Evolutionary conservation across 2,797 vertebrate species (phyloP).

Genomic region (Varecia variegata): DNA sequence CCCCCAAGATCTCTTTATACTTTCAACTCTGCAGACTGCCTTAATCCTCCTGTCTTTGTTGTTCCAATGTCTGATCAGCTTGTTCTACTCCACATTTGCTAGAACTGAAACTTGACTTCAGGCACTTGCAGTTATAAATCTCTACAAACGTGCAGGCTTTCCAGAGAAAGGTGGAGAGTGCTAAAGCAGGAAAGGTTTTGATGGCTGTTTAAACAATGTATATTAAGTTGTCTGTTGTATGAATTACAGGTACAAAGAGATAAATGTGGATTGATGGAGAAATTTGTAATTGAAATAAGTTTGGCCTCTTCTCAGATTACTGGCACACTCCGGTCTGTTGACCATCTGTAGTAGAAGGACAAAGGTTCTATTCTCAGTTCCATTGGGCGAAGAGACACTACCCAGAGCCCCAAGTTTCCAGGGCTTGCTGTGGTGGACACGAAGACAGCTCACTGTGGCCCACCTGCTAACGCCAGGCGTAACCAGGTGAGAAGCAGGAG

Average conservation of each 20-base stretch:
- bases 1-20: slow-evolving; percentile 75
- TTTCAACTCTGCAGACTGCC: slow-evolving; percentile 83
- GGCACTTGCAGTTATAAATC: slow-evolving; percentile 80
- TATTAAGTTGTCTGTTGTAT: slow-evolving; percentile 77
- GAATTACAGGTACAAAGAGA: slow-evolving; percentile 70
- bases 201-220: slow-evolving; percentile 77
- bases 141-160: slow-evolving; percentile 75
- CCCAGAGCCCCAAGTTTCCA: neutral
- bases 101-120: slow-evolving; percentile 82
- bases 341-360: slow-evolving; percentile 74
- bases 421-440: slow-evolving; percentile 39
- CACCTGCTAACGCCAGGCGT: neutral
- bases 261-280: slow-evolving; percentile 62
- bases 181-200: slow-evolving; percentile 69
- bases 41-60: slow-evolving; percentile 83
- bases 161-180: slow-evolving; percentile 69
- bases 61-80: slow-evolving; percentile 79
- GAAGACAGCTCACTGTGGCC: slow-evolving; percentile 10
- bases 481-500: neutral
- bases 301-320: slow-evolving; percentile 71
- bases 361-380: slow-evolving; percentile 70
- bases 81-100: slow-evolving; percentile 81
- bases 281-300: slow-evolving; percentile 81
- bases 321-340: slow-evolving; percentile 73
- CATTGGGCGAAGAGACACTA: slow-evolving; percentile 13